Conservation (phyloP, 2,888 invertebrate species). For the Bombylius discolor region DNA sequence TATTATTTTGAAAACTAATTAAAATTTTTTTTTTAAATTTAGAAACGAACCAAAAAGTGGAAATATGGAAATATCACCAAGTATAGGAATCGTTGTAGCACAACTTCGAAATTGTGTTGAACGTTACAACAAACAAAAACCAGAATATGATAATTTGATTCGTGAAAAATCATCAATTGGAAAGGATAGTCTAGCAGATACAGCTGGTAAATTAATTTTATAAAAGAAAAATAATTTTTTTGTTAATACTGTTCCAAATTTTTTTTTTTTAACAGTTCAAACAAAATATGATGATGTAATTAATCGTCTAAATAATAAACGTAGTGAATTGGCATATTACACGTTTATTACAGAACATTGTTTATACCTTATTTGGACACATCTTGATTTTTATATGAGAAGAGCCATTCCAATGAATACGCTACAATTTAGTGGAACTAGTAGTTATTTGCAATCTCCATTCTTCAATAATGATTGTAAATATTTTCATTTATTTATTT, state of each 20-base stretch:
- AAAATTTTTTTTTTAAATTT: neutral
- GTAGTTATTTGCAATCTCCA: neutral
- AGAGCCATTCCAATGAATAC: slow-evolving; percentile 41
- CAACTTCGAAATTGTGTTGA: slow-evolving; percentile 43
- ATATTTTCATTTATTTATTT: neutral
- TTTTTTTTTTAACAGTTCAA: slow-evolving; percentile 28
- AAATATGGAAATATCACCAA: slow-evolving; percentile 31
- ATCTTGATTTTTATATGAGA: slow-evolving; percentile 57
- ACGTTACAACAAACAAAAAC: slow-evolving; percentile 41
- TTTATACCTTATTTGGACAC: slow-evolving; percentile 64
- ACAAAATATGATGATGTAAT: slow-evolving; percentile 33
- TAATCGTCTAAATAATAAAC: slow-evolving; percentile 43
- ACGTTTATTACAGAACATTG: slow-evolving; percentile 57
- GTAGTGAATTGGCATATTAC: slow-evolving; percentile 46
- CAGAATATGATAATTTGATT: slow-evolving; percentile 38
- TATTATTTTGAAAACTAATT: neutral
- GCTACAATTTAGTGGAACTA: slow-evolving; percentile 11
- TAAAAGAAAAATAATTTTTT: neutral
- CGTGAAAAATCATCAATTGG: slow-evolving; percentile 38
- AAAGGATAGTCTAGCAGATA: neutral
- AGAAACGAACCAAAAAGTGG: slow-evolving; percentile 19
- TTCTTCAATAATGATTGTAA: neutral
- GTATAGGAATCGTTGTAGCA: slow-evolving; percentile 42
- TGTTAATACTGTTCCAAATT: neutral
- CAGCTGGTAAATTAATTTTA: neutral